Percentiles rank a stretch among this genome's conserved stretches.
phyloP scores from a whole-genome alignment of 2,113 vertebrate genomes.

The Clinocottus analis region DNA sequence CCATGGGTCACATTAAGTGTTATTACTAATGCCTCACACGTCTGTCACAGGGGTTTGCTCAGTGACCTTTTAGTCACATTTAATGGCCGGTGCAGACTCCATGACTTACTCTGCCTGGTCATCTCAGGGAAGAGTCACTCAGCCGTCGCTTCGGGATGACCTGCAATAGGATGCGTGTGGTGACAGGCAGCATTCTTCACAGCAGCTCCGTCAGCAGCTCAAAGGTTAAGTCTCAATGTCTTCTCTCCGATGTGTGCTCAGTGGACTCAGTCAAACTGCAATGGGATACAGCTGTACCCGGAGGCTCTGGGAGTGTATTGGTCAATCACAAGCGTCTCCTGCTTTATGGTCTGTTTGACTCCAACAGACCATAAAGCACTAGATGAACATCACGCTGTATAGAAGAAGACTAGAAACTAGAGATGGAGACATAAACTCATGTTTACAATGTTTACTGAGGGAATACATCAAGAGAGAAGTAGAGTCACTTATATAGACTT shows the following conservation, averaged over 20 bases:
- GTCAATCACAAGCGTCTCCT: no score
- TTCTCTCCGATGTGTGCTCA: background rate
- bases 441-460: no score
- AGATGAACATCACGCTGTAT: no score
- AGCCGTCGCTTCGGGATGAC: conserved; percentile 2
- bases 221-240: conserved; percentile 16
- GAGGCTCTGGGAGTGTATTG: no score
- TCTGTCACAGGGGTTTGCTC: background rate
- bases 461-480: no score
- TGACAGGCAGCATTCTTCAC: conserved; percentile 4
- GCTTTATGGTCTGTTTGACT: no score
- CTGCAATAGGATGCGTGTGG: conserved; percentile 4
- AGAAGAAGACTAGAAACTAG: no score
- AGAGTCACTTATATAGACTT: no score
- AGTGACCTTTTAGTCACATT: conserved; percentile 17
- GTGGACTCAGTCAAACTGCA: background rate
- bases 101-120: background rate
- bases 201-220: background rate
- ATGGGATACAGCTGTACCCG: background rate
- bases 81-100: background rate
- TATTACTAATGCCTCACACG: background rate
- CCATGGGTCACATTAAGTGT: background rate
- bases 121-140: conserved; percentile 15
- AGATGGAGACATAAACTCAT: no score
- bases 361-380: no score